Base-by-base conservation (phyloP, 1,140 invertebrate species). In the Zaprionus lachaisei region DNA sequence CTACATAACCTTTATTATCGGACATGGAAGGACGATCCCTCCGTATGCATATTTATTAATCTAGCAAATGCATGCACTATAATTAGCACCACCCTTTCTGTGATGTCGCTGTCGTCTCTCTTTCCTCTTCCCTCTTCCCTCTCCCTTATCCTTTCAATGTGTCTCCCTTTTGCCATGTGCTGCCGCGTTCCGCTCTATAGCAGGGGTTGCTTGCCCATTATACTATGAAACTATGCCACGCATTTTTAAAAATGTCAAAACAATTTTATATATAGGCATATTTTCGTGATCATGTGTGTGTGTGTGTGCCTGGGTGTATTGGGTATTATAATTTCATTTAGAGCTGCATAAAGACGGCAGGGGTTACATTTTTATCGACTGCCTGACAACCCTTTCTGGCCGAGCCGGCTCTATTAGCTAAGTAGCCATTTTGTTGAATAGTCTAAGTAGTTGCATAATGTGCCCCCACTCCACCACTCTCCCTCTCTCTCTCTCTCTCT, bases 161-260 rank as follows among this genome's bases (percentile, higher is more conserved):
- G 38, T 15, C 15, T n/a, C 24, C 31, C 54, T 38, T 24, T 17
- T 31, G 60, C 51, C 72, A 71, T 77, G 58, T 49, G 72, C 80
- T 80, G 77, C 77, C 83, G 84, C 83, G 84, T 86, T 87, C 72
- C 80, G 83, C 76, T 74, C 9, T 17, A 6, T 56, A 26, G 37
- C 64, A 51, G 73, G 84, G 77, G 86, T 83, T 86, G 84, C n/a
- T 69, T 72, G 17, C 24, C 38, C 65, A 62, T 64, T 58, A 65
- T 76, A 20, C 34, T 28, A 15, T 12, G 37, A 22, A 71, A 66
- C 80, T 76, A 71, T 82, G 65, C 73, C 68, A 73, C 82, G 80
- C 80, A 83, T 81, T 77, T 86, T 83, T 44, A 38, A 79, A 80
- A 91, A 91, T 91, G 89, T 91, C 89, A 91, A 91, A 91, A 91